Evolutionary conservation across 2,888 invertebrate species (phyloP), one percentile per base, ranked within the genome.

Genomic region (Charanyca ferruginea): DNA sequence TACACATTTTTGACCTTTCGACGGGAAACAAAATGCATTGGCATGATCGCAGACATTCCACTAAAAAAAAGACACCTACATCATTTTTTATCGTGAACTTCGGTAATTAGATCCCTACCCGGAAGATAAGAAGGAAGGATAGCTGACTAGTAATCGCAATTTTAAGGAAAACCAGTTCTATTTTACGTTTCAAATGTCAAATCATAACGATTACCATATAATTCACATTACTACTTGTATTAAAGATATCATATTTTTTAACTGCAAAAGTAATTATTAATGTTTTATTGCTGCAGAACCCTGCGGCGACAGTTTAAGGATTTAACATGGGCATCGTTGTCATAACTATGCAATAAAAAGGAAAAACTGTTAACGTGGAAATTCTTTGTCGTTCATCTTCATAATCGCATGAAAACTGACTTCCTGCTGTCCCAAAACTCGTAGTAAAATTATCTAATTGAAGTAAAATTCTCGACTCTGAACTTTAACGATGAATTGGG

Each of bases 181-280:
- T 67, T 66, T 73, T 59, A 67, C 62, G 51, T 25, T 51, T 66
- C 42, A 78, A 81, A 81, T 78, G 81, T 81, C 81, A 79, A 66
- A 61, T 54, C 45, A 38, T 45, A 25, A 25, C 16, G 18, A 66
- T 77, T 73, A 66, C 7, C 66, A 77, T 80, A 41, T 54, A 66
- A 67, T 58, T 68, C 65, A 72, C 66, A 65, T 77, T 49, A 74
- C 62, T 47, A 67, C 42, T 63, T 52, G 32, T 61, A 57, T 54
- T 41, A 67, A 49, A 18, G 28, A 25, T 22, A 45, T 62, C 61
- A n/a, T 51, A 22, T 61, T 67, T 80, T 76, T 77, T 73, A 72
- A n/a, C 58, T 38, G 45, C 23, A 44, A 58, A 20, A 42, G 55
- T 73, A 78, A 78, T 75, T 42, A 78, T 59, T 78, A 48, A 45